phyloP scores from a whole-genome alignment of 2,113 vertebrate genomes.

The Turnix velox region DNA sequence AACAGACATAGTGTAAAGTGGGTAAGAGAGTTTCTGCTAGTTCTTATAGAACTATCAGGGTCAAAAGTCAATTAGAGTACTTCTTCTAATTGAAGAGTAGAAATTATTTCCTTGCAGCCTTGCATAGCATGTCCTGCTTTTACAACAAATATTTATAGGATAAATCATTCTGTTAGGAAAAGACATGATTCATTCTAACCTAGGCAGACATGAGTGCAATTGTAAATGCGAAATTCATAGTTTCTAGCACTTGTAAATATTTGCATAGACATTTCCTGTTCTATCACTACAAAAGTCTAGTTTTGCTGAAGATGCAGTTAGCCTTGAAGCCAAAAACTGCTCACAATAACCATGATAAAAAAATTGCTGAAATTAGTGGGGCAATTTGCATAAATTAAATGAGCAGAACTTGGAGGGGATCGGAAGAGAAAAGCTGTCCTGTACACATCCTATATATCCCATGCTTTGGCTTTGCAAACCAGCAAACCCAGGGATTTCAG shows the following conservation, averaged over 20 bases:
- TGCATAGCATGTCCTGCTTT: not conserved
- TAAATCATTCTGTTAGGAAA: conserved; percentile 60
- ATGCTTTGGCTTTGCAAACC: not conserved
- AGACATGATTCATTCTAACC: conserved; percentile 48
- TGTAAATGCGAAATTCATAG: conserved; percentile 62
- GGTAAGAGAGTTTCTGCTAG: conserved; percentile 51
- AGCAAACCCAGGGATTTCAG: not conserved
- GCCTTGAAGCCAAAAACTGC: not conserved
- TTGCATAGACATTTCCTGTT: conserved; percentile 67
- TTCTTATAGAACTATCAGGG: conserved; percentile 51
- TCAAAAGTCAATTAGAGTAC: conserved; percentile 65
- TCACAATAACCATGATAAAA: not conserved
- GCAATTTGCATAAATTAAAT: not conserved
- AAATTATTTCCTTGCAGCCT: conserved; percentile 14
- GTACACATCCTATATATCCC: not conserved
- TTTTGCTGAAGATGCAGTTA: conserved; percentile 5
- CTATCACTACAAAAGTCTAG: conserved; percentile 62
- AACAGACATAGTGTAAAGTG: conserved; percentile 52
- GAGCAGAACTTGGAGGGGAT: not conserved
- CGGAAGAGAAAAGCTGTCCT: not conserved
- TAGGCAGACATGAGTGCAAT: conserved; percentile 12
- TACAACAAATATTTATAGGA: conserved; percentile 64
- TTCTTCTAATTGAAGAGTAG: conserved; percentile 41
- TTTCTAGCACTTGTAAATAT: conserved; percentile 71
- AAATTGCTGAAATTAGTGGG: not conserved